These are phyloP conservation scores for Onchidella celtica DNA, from an alignment of 2,888 invertebrate species.

Conservation along the genomic window DNA sequence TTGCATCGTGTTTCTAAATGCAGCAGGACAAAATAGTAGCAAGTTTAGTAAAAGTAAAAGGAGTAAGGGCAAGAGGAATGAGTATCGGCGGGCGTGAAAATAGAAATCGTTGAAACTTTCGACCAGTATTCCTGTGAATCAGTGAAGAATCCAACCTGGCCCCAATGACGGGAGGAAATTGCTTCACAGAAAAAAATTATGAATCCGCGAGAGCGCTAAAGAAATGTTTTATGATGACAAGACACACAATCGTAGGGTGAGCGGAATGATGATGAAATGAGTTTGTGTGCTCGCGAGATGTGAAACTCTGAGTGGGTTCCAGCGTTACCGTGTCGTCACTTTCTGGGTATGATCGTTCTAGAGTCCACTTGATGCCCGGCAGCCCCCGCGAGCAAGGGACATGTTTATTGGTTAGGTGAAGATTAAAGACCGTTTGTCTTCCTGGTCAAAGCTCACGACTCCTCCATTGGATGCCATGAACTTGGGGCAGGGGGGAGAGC, in stretches of 20 bases:
- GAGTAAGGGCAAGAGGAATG: too few species aligned
- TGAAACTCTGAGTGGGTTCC: conserved; percentile 41
- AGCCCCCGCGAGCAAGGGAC: conserved; percentile 32
- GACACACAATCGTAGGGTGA: conserved; percentile 37
- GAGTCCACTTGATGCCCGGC: conserved; percentile 38
- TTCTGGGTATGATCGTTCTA: neutral
- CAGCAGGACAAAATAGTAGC: too few species aligned
- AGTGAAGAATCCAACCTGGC: neutral
- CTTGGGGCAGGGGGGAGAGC: conserved; percentile 24
- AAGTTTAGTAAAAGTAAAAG: too few species aligned
- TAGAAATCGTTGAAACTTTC: neutral
- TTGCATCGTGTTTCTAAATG: too few species aligned
- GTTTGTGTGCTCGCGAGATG: conserved; percentile 26
- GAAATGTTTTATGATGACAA: conserved; percentile 46
- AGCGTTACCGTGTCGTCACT: conserved; percentile 33
- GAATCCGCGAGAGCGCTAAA: conserved; percentile 29
- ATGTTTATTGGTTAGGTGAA: conserved; percentile 46
- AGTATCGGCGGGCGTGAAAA: too few species aligned
- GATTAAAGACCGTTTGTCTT: conserved; percentile 46
- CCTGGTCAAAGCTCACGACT: conserved; percentile 46
- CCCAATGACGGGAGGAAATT: conserved; percentile 5
- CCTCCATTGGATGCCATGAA: conserved; percentile 42
- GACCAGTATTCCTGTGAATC: neutral
- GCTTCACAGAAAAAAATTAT: conserved; percentile 30
- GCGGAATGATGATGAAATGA: conserved; percentile 38